Evolutionary conservation across 1,140 invertebrate genomes (phyloP), one percentile per base, ranked within the genome.

Genomic region (Cydia splendana): DNA sequence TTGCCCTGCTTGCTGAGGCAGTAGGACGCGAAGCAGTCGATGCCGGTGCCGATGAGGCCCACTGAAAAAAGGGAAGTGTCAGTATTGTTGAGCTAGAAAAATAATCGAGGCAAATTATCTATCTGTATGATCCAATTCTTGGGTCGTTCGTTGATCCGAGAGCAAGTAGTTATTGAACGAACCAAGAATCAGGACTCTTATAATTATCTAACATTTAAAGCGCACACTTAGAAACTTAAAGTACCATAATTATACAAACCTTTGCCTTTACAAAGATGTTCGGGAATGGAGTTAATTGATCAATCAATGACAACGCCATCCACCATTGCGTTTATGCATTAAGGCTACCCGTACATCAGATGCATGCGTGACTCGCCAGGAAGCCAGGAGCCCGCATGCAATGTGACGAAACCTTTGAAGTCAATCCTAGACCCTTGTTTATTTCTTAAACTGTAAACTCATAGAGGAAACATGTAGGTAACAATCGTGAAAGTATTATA

Each of bases 1-100:
- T 93, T 93, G 13, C 91, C 91, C 77, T 93, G 91, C 79, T 93
- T 93, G 53, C 91, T 93, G 75, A 93, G 89, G 79, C 91, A 93
- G 84, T 93, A 93, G 4, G 91, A 93, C 4, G 91, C 91, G 75
- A 91, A 87, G 78, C 87, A 87, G 75, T 92, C 89, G 2, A 91
- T 80, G 0, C 89, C 90, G 2, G 89, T 86, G 6, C 88, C 89
- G 65, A 90, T 88, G 28, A 91, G 78, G n/a, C 88, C 88, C 51
- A 87, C 87, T 89, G 85, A 13, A 90, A 91, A 77, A 65, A 42
- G 2, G 13, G 24, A 15, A 18, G 34, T 34, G 28, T 71, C 34
- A 71, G 67, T 45, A 71, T 34, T 38, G 28, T 34, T 34, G 28
- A 34, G 65, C 0, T 34, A 34, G 34, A 2, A 24, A 24, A 24